These are phyloP conservation scores for Caenorhabditis remanei DNA, from an alignment of 1,140 invertebrate genomes.

Conservation along the genomic window DNA sequence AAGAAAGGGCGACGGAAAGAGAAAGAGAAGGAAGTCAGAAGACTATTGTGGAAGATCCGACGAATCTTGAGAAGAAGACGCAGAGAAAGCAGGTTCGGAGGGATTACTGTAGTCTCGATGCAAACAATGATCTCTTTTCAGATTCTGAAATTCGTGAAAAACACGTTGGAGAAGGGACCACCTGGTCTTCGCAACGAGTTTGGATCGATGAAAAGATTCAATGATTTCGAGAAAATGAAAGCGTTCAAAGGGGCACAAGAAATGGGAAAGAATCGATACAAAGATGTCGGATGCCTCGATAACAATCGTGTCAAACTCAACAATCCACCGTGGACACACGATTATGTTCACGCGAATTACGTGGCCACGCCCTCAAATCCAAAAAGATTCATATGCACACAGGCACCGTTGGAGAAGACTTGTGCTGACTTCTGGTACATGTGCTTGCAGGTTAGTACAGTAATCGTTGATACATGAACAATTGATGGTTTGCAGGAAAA, in stretches of 20 bases:
- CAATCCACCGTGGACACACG: not conserved
- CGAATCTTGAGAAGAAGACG: too few species aligned
- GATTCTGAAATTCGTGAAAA: slow-evolving; percentile 20
- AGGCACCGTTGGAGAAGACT: slow-evolving; percentile 46
- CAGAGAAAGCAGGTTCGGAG: too few species aligned
- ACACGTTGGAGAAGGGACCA: slow-evolving; percentile 4
- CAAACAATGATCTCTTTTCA: not conserved
- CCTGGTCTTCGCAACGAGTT: slow-evolving; percentile 6
- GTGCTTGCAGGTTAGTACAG: slow-evolving; percentile 17
- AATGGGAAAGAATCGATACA: slow-evolving; percentile 9
- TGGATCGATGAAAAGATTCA: not conserved
- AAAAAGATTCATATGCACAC: slow-evolving; percentile 12
- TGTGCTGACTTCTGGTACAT: slow-evolving; percentile 51
- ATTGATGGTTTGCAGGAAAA: not conserved
- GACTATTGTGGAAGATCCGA: too few species aligned
- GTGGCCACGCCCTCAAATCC: slow-evolving; percentile 8
- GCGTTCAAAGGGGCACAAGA: slow-evolving; percentile 4
- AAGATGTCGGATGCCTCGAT: slow-evolving; percentile 34
- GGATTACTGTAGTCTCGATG: too few species aligned
- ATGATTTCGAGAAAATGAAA: slow-evolving; percentile 33
- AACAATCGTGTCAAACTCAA: slow-evolving; percentile 27
- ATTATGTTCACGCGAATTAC: slow-evolving; percentile 58
- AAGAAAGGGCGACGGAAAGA: not conserved
- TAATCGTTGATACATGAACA: not conserved
- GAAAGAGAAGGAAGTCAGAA: too few species aligned